These are phyloP conservation scores for Cynopterus sphinx DNA, from an alignment of 2,797 vertebrate species.

Conservation along the genomic window DNA sequence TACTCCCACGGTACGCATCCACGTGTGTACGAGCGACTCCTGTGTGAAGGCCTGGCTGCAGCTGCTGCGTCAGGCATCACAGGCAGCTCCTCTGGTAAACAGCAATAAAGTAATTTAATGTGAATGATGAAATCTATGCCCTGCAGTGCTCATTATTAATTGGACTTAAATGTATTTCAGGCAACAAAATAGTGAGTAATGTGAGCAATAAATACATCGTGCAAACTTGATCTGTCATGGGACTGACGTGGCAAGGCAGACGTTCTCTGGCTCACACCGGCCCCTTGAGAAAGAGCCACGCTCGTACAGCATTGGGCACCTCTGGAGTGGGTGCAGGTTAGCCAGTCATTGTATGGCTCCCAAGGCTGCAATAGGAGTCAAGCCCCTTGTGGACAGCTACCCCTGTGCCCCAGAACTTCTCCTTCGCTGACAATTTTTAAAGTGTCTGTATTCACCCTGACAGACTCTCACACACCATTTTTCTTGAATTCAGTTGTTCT, in stretches of 20 bases:
- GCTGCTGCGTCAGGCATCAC: background rate
- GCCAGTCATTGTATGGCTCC: background rate
- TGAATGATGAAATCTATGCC: background rate
- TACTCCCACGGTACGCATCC: fast-evolving
- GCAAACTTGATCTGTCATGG: background rate
- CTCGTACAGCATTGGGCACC: background rate
- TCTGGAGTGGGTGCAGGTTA: background rate
- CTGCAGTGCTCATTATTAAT: conserved; percentile 17
- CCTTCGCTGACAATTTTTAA: fast-evolving
- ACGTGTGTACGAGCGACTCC: fast-evolving
- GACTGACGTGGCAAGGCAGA: background rate
- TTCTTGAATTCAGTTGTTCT: background rate
- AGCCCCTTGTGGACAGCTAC: fast-evolving
- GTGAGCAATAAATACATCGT: background rate
- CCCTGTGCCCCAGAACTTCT: background rate
- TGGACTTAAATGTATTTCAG: conserved; percentile 36
- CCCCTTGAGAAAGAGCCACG: background rate
- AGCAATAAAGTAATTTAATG: conserved; percentile 1
- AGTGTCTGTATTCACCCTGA: background rate
- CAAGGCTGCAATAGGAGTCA: background rate
- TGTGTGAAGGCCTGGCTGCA: background rate
- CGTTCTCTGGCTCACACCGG: background rate
- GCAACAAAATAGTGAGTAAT: conserved; percentile 40
- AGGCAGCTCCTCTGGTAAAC: conserved; percentile 15
- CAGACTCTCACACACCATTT: background rate